phyloP scores from a whole-genome alignment of 2,113 vertebrate species.

The Lonchura striata region DNA sequence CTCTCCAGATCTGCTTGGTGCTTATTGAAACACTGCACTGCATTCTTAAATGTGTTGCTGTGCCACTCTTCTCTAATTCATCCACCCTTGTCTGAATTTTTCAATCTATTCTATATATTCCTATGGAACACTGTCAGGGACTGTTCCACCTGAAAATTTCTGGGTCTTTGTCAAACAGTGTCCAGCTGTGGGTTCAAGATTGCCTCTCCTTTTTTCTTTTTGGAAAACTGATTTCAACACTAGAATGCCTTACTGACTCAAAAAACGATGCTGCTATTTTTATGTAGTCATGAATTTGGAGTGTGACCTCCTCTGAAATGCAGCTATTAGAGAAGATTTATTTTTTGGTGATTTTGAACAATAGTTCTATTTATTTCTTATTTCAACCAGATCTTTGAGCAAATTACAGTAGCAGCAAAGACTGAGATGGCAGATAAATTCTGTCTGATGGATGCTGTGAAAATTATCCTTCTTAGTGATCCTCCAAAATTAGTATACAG shows the following conservation, averaged over 20 bases:
- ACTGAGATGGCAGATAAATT: neutral
- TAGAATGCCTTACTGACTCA: neutral
- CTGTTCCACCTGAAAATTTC: neutral
- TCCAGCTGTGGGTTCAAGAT: neutral
- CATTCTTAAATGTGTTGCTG: neutral
- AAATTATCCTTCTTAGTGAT: constrained; percentile 19
- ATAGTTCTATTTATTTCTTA: neutral
- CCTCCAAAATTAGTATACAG: neutral
- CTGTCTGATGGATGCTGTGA: neutral
- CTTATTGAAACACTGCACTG: neutral
- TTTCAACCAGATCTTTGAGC: neutral
- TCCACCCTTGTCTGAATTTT: neutral
- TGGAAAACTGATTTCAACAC: neutral
- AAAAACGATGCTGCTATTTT: neutral
- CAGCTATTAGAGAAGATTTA: neutral
- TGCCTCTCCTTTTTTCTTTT: neutral
- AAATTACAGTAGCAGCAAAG: neutral
- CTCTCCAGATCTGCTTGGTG: neutral
- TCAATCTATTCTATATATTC: neutral
- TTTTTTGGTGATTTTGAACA: neutral
- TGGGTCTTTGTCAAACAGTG: neutral
- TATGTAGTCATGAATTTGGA: neutral
- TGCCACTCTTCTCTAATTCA: neutral
- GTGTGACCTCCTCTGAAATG: neutral
- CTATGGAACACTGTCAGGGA: neutral